Evolutionary conservation across 1,140 invertebrate genomes (phyloP), one percentile per base, ranked within the genome.

Genomic region (Ridgeia piscesae): DNA sequence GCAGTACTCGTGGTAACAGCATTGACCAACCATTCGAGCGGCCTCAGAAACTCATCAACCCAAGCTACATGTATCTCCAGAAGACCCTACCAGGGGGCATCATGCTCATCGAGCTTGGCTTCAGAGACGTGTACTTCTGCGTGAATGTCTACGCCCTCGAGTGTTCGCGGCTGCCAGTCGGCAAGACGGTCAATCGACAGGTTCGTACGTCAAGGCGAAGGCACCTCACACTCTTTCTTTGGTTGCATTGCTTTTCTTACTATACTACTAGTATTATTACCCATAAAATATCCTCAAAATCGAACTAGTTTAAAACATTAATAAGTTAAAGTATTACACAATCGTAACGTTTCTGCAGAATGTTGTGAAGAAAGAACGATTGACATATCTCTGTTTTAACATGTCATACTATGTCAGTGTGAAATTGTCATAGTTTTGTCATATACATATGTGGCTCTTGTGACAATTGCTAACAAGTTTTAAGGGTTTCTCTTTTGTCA

Each of bases 121-220:
- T 98, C 93, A 95, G 96, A 21, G 97, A 98, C 93, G 97, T 98
- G 58, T 98, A 98, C 95, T 98, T 98, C 94, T 97, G 97, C 93
- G 97, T 97, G 0, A 97, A 97, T 95, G 95, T 98, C 58, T 97
- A 97, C 95, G 97, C 97, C 1, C 96, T 98, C 93, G 97, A 98
- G 94, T 97, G 96, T 91, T 97, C 96, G 92, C 96, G 97, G 58
- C 95, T 97, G 48, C 96, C 97, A 94, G 92, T 95, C 4, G 94
- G 94, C 1, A 94, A 94, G 42, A 94, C 93, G 89, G 94, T 95
- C n/a, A 96, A 95, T 92, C 94, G 95, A 92, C 95, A 96, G 94
- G 95, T 95, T 91, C 42, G 92, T 27, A 21, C 48, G 2, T 77
- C 17, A 21, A 77, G 58, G 6, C 58, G 17, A 0, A 50, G 91